phyloP scores from a whole-genome alignment of 2,888 invertebrate genomes.

The Slavum lentiscoides region DNA sequence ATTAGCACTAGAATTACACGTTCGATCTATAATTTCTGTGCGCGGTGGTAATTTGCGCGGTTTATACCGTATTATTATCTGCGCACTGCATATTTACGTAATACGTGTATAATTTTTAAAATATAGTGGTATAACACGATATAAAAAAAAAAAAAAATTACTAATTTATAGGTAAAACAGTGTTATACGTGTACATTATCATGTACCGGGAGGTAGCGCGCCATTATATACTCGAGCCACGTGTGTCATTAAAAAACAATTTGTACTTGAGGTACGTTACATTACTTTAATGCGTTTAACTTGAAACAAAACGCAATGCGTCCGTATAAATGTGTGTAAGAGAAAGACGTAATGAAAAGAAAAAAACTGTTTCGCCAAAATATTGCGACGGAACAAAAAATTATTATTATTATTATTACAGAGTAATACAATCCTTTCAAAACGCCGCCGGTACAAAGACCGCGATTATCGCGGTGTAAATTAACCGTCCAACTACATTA shows the following conservation, averaged over 20 bases:
- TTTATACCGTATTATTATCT: too few species aligned
- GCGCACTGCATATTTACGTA: too few species aligned
- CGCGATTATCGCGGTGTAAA: too few species aligned
- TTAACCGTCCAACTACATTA: too few species aligned
- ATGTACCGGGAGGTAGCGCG: background rate
- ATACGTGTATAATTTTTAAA: too few species aligned
- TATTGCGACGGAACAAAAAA: background rate
- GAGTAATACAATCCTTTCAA: background rate
- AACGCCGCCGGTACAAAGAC: background rate
- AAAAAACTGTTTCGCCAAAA: background rate
- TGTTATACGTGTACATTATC: too few species aligned
- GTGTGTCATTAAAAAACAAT: conserved; percentile 43
- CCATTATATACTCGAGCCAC: conserved; percentile 13
- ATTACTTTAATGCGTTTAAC: background rate
- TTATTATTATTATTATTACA: background rate
- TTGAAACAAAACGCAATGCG: background rate
- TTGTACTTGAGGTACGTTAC: conserved; percentile 3
- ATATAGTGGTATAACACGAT: background rate
- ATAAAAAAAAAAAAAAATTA: too few species aligned
- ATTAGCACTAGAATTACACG: too few species aligned
- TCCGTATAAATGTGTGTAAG: too few species aligned
- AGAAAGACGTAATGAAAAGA: background rate
- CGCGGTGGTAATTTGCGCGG: too few species aligned
- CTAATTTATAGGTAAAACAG: background rate
- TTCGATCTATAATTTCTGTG: too few species aligned